Evolutionary conservation across 2,113 vertebrate species (phyloP).

Genomic region (Rhineura floridana): DNA sequence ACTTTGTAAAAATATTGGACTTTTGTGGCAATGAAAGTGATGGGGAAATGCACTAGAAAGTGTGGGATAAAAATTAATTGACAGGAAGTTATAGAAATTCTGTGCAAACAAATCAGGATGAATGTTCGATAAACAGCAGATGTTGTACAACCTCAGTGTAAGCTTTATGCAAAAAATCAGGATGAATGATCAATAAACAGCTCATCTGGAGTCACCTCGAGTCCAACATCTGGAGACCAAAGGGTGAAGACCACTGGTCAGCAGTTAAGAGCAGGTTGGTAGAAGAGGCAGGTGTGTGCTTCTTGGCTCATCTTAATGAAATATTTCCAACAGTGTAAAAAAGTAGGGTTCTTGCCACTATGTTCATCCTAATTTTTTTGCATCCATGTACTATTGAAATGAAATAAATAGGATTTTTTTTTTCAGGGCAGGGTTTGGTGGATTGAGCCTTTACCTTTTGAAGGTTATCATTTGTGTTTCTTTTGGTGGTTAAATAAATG

Average conservation of each 20-base stretch:
- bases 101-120: too few species aligned
- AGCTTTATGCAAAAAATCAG: too few species aligned
- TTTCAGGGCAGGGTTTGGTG: conserved; percentile 14
- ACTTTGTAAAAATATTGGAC: not conserved
- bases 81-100: too few species aligned
- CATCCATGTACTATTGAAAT: not conserved
- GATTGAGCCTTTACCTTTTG: conserved; percentile 39
- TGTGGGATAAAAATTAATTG: too few species aligned
- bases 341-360: not conserved
- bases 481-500: conserved; percentile 38
- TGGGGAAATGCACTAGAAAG: too few species aligned
- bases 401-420: not conserved
- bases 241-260: not conserved
- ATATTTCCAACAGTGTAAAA: not conserved
- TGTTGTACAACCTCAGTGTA: too few species aligned
- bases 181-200: too few species aligned
- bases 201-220: too few species aligned
- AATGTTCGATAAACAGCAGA: too few species aligned
- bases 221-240: too few species aligned
- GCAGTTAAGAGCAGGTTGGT: not conserved
- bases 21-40: too few species aligned
- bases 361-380: not conserved
- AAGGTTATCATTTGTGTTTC: conserved; percentile 20
- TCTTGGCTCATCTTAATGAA: not conserved
- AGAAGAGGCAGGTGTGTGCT: not conserved